Percentiles rank a stretch among this genome's conserved stretches.
Conservation (phyloP, 2,113 vertebrate species). For the Herpetotheres cachinnans region DNA sequence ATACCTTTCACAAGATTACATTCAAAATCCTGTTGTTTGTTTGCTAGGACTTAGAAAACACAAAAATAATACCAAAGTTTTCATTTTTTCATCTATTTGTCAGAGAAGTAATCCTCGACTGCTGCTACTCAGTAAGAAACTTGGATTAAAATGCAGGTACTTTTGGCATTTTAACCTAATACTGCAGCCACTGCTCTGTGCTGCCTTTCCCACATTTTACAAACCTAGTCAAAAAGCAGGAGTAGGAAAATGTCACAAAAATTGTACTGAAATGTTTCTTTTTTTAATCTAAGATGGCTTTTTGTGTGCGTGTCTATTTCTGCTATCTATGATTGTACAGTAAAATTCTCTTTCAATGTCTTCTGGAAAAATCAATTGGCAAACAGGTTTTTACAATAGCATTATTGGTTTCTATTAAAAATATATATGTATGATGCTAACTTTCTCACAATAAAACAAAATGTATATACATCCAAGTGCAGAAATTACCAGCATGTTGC, state of each 20-base stretch:
- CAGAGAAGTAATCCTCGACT: not conserved
- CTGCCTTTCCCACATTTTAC: not conserved
- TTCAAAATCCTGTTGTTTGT: not conserved
- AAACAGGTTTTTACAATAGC: not conserved
- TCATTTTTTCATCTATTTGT: not conserved
- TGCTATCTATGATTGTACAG: not conserved
- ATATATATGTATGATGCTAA: not conserved
- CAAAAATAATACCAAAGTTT: not conserved
- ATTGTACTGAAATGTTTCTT: not conserved
- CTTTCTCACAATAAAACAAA: not conserved
- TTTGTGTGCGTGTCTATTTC: not conserved
- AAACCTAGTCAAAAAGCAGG: not conserved
- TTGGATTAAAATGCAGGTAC: not conserved
- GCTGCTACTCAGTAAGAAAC: not conserved
- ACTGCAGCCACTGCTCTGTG: not conserved
- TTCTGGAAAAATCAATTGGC: not conserved
- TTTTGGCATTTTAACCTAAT: not conserved
- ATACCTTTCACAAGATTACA: not conserved
- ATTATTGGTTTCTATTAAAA: not conserved
- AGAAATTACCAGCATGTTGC: not conserved
- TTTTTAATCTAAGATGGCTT: not conserved
- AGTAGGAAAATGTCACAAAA: not conserved
- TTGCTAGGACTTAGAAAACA: not conserved
- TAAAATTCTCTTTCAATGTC: not conserved
- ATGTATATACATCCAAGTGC: not conserved